These are phyloP conservation scores for Enteromius treurensis DNA, from an alignment of 2,797 vertebrate genomes.

Conservation along the genomic window DNA sequence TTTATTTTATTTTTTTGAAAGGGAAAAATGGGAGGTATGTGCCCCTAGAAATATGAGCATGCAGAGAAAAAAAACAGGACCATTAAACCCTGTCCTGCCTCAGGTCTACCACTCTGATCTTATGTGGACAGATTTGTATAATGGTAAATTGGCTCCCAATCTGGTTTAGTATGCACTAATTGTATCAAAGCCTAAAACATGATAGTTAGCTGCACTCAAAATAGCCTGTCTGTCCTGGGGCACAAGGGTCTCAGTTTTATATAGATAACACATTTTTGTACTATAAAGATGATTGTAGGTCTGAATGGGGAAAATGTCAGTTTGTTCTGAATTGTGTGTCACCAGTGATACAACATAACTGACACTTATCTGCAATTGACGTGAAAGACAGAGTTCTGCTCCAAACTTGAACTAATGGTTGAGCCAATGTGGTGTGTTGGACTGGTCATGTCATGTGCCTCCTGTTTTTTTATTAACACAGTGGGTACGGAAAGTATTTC, in stretches of 20 bases:
- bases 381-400: background rate
- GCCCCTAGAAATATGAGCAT: background rate
- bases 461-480: too few species aligned
- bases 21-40: background rate
- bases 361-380: background rate
- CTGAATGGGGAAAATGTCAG: conserved; percentile 31
- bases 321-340: background rate
- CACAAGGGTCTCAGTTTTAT: background rate
- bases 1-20: background rate
- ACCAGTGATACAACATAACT: background rate
- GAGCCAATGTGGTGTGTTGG: background rate
- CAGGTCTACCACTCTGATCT: background rate
- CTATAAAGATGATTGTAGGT: conserved; percentile 66
- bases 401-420: background rate
- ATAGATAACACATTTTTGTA: background rate
- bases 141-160: conserved; percentile 60
- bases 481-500: too few species aligned
- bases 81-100: background rate
- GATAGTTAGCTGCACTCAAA: conserved; percentile 54
- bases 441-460: background rate
- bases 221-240: conserved; percentile 30
- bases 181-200: conserved; percentile 75
- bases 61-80: background rate
- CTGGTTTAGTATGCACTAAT: conserved; percentile 74
- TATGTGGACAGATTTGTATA: conserved; percentile 63